phyloP scores from a whole-genome alignment of 2,113 vertebrate genomes.

The Marmota monax region DNA sequence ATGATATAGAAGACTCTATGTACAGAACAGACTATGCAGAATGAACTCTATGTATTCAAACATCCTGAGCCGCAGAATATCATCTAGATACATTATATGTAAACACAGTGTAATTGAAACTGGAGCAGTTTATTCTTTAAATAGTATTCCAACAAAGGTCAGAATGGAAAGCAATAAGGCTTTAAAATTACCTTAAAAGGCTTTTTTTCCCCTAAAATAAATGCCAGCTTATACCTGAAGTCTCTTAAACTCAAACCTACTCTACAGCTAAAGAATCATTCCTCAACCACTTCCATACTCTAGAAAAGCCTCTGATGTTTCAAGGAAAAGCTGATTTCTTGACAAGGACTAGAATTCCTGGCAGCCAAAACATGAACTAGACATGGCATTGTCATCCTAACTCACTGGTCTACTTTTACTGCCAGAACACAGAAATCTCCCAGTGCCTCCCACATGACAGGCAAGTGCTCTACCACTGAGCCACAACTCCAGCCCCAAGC shows the following conservation, averaged over 20 bases:
- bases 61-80: background rate
- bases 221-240: background rate
- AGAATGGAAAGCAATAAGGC: conserved; percentile 3
- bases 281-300: background rate
- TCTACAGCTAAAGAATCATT: background rate
- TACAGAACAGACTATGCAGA: background rate
- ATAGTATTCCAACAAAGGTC: conserved; percentile 35
- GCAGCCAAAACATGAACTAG: background rate
- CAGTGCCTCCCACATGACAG: background rate
- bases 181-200: background rate
- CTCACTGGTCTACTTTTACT: conserved; percentile 7
- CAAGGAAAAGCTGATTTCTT: background rate
- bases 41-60: background rate
- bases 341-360: background rate
- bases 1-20: background rate
- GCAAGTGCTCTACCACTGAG: too few relatives aligned
- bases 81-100: background rate
- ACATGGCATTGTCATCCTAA: background rate
- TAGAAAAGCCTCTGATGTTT: conserved; percentile 27
- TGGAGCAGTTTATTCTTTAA: conserved; percentile 22
- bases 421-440: conserved; percentile 28
- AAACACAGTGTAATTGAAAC: conserved; percentile 35
- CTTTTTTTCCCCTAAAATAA: background rate
- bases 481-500: background rate
- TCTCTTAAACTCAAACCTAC: conserved; percentile 23